Evolutionary conservation across 2,888 invertebrate species (phyloP), one percentile per base, ranked within the genome.

Genomic region (Agelastica alni): DNA sequence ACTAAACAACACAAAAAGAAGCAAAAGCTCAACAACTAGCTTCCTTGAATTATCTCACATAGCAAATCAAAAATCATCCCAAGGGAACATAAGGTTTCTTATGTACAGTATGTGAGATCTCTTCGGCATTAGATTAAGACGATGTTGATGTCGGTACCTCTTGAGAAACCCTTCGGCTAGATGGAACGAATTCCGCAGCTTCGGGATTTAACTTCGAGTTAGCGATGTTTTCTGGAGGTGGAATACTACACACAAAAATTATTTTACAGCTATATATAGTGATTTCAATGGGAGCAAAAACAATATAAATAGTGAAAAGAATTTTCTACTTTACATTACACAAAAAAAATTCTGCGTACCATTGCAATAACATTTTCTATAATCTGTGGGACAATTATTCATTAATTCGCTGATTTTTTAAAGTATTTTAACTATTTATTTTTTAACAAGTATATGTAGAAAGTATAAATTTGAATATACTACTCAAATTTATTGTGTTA

Each of bases 131-230:
- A 58, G 57, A 62, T 61, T 62, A 60, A 47, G 61, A 60, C 13
- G 55, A 58, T 36, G 60, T 53, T 30, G 65, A 57, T 28, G 60
- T 58, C 45, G 63, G 59, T 42, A 52, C 57, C 16, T 63, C 62
- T 39, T 59, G 60, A 18, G 63, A 60, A 28, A 58, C 49, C 45
- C 58, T 60, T 51, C 56, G 41, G 41, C 30, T 60, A 6, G 60
- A 58, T 63, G 93, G 93, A 51, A 93, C 85, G 70, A 93, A 93
- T 78, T 93, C 92, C 0, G 89, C 90, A 1, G 93, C 93, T 63
- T 92, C 81, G 0, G 92, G 92, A 79, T 93, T 93, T 54, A 93
- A 78, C 31, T 87, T 87, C 51, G 75, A 76, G 46, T 89, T 89
- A 74, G 89, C 81, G 2, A 85, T 81, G 45, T 70, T 67, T 47